Percentiles rank a stretch among this genome's conserved stretches.
These are phyloP conservation scores for Caerostris darwini DNA, from an alignment of 1,140 invertebrate species.

Conservation along the genomic window DNA sequence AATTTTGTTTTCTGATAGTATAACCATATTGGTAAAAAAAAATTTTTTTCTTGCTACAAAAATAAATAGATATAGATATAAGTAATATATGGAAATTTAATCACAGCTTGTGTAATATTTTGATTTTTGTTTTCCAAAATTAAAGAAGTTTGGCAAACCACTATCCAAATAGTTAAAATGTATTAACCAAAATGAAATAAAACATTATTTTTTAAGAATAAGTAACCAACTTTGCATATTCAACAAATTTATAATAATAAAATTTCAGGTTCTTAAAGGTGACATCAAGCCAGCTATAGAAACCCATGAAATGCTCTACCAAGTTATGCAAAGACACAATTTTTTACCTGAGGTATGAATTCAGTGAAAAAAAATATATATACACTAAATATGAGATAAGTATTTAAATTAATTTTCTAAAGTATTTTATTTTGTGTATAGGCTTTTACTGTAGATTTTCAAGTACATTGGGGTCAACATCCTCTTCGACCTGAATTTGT, in stretches of 20 bases:
- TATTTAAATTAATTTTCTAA: neutral
- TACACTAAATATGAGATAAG: neutral
- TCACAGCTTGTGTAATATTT: too few species aligned
- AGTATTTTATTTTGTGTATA: slow-evolving; percentile 1
- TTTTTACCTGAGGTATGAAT: slow-evolving; percentile 92
- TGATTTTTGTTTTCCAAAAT: too few species aligned
- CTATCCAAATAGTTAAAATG: too few species aligned
- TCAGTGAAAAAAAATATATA: neutral
- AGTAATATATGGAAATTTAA: too few species aligned
- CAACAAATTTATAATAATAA: neutral
- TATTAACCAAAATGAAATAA: too few species aligned
- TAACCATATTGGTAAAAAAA: too few species aligned
- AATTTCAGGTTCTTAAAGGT: slow-evolving; percentile 89
- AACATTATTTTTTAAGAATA: too few species aligned
- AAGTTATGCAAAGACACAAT: slow-evolving; percentile 96
- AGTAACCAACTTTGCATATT: neutral
- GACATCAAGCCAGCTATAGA: slow-evolving; percentile 98
- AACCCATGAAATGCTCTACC: slow-evolving; percentile 98
- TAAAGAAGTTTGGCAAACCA: too few species aligned
- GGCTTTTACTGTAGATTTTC: slow-evolving; percentile 96
- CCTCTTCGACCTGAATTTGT: slow-evolving; percentile 98
- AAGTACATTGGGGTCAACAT: slow-evolving; percentile 99
- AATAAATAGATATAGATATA: too few species aligned
- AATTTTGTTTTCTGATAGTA: too few species aligned
- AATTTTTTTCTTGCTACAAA: too few species aligned